Evolutionary conservation across 2,113 vertebrate genomes (phyloP).

Genomic region (Petaurus breviceps): DNA sequence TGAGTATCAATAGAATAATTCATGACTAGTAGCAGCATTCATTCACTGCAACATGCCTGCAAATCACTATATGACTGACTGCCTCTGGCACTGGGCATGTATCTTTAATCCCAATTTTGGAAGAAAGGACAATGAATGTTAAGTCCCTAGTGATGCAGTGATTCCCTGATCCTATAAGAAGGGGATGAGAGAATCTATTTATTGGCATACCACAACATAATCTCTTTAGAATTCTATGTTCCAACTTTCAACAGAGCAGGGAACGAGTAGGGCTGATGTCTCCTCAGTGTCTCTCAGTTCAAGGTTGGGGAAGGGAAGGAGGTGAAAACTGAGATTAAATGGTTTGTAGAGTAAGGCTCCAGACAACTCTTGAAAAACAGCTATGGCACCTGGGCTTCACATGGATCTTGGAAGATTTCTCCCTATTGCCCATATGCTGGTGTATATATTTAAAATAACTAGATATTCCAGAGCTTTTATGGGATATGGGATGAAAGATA

Average conservation of each 20-base stretch:
- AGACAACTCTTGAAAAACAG: not conserved
- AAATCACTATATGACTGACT: not conserved
- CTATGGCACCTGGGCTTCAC: not conserved
- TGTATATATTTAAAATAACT: constrained; percentile 23
- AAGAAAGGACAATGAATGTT: not conserved
- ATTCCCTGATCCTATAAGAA: not conserved
- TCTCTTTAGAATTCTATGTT: not conserved
- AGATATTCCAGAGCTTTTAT: constrained; percentile 33
- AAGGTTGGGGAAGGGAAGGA: not conserved
- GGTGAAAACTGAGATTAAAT: not conserved
- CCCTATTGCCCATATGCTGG: not conserved
- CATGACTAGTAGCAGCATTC: not conserved
- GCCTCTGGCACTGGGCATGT: not conserved
- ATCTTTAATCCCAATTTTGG: not conserved
- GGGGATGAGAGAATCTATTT: not conserved
- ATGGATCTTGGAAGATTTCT: not conserved
- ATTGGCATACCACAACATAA: not conserved
- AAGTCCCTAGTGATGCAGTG: not conserved
- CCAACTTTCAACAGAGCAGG: not conserved
- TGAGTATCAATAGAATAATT: not conserved
- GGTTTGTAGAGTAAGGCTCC: not conserved
- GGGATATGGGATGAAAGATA: constrained; percentile 21
- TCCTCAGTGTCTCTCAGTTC: not conserved
- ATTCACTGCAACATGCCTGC: not conserved
- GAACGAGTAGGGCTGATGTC: not conserved